Evolutionary conservation across 2,888 invertebrate species (phyloP).

Genomic region (Theretra japonica): DNA sequence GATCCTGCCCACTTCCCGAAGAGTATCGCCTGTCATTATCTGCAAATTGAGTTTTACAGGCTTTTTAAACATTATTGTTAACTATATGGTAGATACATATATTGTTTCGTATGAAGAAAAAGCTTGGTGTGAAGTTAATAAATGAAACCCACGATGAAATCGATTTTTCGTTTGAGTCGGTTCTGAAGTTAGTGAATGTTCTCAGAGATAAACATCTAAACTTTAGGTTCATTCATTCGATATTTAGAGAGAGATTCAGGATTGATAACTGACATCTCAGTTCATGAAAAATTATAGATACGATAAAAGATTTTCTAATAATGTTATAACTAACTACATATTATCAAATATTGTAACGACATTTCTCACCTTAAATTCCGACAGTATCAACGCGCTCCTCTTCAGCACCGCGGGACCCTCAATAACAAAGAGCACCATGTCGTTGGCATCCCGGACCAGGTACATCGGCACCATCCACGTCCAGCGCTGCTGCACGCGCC

Average conservation of each 20-base stretch:
- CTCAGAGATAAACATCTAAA: too few relatives aligned
- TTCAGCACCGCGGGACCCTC: conserved; percentile 87
- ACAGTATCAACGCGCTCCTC: conserved; percentile 65
- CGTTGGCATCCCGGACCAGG: conserved; percentile 86
- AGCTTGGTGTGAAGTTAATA: too few relatives aligned
- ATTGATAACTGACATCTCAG: too few relatives aligned
- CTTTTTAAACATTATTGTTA: background rate
- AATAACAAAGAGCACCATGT: conserved; percentile 87
- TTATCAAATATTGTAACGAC: conserved; percentile 6
- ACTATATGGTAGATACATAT: background rate
- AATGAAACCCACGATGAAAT: too few relatives aligned
- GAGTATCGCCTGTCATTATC: conserved; percentile 85
- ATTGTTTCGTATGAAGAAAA: too few relatives aligned
- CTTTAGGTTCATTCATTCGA: too few relatives aligned
- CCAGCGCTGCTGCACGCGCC: conserved; percentile 88
- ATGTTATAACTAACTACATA: background rate
- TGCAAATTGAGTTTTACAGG: conserved; percentile 49
- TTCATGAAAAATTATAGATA: too few relatives aligned
- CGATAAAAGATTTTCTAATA: too few relatives aligned
- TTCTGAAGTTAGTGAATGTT: too few relatives aligned
- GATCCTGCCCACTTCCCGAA: conserved; percentile 87
- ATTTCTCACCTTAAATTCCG: conserved; percentile 68
- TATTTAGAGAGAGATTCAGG: too few relatives aligned
- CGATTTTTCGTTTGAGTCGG: too few relatives aligned
- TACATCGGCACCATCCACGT: conserved; percentile 88